Base-by-base conservation (phyloP, 2,888 invertebrate genomes). In the Eremobia ochroleuca region DNA sequence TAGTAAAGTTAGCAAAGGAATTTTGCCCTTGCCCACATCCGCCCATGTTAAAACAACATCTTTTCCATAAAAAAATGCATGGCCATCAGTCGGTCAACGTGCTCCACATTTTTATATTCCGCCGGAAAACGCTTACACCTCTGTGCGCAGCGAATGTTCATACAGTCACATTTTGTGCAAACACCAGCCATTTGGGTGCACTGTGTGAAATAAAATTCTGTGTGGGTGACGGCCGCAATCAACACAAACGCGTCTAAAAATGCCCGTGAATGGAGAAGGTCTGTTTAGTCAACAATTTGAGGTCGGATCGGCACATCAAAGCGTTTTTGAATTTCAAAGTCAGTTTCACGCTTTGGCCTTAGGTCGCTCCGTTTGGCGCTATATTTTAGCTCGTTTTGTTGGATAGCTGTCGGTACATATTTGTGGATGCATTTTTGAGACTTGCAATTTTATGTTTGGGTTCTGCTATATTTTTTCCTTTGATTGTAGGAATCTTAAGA, bases 241-340 rank as follows among this genome's bases (percentile, higher is more conserved):
- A 87, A 81, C 81, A 82, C 73, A 82, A 83, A 86, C 75, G 71
- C 62, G 80, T 88, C 79, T 76, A 83, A 90, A 89, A 90, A 87
- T 86, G 81, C 76, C 73, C 77, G 73, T 79, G 80, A 77, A 79
- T 79, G 79, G 73, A 79, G 83, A 79, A 81, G 81, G 76, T 89
- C 88, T 92, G 90, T 91, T 91, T 92, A 89, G 89, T 87, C 88
- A 90, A 92, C 88, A 92, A 92, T 91, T 92, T 90, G 87, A 89
- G 89, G 87, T 83, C 72, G 87, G 82, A 90, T 86, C 88, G 90
- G 88, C 85, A 89, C 90, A 90, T 92, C 92, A 93, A 92, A 91
- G 89, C 85, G 87, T 88, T 92, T 92, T 91, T 90, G 88, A 90
- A 91, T 90, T 92, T 92, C 90, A 92, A 92, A 92, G 88, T 91